Evolutionary conservation across 2,888 invertebrate genomes (phyloP).

Genomic region (Griposia aprilina): DNA sequence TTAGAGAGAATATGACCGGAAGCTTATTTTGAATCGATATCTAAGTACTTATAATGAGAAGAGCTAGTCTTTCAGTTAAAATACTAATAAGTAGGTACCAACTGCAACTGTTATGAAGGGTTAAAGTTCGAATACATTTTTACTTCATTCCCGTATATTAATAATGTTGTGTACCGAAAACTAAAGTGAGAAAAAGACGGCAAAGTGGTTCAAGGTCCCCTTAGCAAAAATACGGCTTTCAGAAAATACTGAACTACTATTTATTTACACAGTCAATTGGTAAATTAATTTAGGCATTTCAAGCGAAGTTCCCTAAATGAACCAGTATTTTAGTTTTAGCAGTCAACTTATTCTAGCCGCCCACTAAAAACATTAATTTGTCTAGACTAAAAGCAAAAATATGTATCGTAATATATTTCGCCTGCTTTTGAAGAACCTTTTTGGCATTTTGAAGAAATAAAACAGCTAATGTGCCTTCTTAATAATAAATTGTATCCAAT

Average conservation of each 20-base stretch:
- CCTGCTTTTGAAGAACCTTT: not conserved
- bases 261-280: conserved; percentile 5
- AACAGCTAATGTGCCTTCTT: not conserved
- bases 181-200: not conserved
- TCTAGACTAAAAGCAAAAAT: not conserved
- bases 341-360: no score
- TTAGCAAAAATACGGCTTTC: not conserved
- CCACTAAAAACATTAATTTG: not conserved
- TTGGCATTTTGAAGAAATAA: conserved; percentile 1
- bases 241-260: not conserved
- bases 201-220: not conserved
- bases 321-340: no score
- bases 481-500: conserved; percentile 17
- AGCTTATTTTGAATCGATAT: not conserved
- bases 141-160: not conserved
- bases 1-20: not conserved
- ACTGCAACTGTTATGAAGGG: no score
- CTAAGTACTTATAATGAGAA: not conserved
- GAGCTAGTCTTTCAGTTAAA: not conserved
- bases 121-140: not conserved
- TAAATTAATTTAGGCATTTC: not conserved
- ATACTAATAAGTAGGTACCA: not conserved
- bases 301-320: no score
- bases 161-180: not conserved
- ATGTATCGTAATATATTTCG: not conserved